These are phyloP conservation scores for Eufriesea mexicana DNA, from an alignment of 1,140 invertebrate genomes.

Conservation along the genomic window DNA sequence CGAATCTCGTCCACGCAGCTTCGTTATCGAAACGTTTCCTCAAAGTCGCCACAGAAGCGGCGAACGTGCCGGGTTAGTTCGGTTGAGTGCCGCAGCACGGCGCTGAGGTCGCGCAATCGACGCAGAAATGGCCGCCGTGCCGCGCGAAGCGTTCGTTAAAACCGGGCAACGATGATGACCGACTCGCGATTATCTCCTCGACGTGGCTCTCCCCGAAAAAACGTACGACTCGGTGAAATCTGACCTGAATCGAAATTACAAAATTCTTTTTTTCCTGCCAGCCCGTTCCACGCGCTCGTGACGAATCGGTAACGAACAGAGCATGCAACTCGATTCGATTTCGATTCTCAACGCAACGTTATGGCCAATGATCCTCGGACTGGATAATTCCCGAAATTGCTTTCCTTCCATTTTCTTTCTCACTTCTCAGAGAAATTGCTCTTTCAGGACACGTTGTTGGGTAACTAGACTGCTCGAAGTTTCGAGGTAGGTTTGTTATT, in stretches of 20 bases:
- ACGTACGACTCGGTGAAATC: neutral
- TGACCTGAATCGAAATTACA: slow-evolving; percentile 3
- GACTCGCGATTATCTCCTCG: neutral
- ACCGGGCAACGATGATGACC: neutral
- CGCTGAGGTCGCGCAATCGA: too few species aligned
- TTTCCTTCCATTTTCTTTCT: too few species aligned
- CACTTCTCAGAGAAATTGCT: too few species aligned
- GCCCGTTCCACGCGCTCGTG: neutral
- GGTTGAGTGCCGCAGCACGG: too few species aligned
- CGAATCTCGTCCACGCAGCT: neutral
- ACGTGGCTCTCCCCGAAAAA: neutral
- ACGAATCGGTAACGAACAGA: neutral
- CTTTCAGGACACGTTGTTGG: too few species aligned
- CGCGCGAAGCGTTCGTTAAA: neutral
- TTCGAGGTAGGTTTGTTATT: too few species aligned
- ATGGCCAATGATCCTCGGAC: neutral
- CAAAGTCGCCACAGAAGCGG: too few species aligned
- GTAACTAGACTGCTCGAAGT: too few species aligned
- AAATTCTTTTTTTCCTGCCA: neutral
- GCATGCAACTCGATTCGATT: neutral
- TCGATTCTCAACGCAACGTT: neutral
- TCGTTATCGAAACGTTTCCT: neutral
- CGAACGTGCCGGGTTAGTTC: too few species aligned
- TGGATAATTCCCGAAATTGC: too few species aligned
- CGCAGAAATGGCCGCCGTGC: too few species aligned